Evolutionary conservation across 2,113 vertebrate species (phyloP).

Genomic region (Campylorhamphus procurvoides): DNA sequence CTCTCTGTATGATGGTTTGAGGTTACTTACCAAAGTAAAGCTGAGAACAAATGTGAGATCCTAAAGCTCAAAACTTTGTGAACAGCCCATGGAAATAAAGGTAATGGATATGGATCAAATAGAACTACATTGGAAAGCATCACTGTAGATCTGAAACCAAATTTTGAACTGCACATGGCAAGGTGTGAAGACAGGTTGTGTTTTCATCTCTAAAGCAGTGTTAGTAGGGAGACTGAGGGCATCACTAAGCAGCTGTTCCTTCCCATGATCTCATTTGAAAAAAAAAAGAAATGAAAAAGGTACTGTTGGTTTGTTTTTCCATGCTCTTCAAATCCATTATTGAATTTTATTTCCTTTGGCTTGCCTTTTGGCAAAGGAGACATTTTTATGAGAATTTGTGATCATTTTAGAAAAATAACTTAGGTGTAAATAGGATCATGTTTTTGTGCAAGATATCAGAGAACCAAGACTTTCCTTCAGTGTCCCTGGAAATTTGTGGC

Average conservation of each 20-base stretch:
- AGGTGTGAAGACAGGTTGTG: background rate
- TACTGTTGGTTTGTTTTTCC: background rate
- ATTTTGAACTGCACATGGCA: background rate
- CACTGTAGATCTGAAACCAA: background rate
- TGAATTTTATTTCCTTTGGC: background rate
- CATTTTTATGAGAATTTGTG: background rate
- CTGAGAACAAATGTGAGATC: background rate
- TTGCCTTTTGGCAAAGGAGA: background rate
- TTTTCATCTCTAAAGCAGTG: background rate
- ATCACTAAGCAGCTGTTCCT: background rate
- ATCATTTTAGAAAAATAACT: background rate
- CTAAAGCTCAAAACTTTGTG: background rate
- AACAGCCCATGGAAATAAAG: background rate
- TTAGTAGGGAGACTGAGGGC: background rate
- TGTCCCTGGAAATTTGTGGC: background rate
- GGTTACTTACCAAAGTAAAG: background rate
- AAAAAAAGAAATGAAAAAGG: background rate
- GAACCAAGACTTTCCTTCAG: background rate
- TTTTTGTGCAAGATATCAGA: background rate
- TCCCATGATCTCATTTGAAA: background rate
- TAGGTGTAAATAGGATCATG: background rate
- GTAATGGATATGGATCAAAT: background rate
- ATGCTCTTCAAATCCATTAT: background rate
- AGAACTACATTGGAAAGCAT: background rate
- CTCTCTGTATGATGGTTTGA: background rate